These are phyloP conservation scores for Scaptodrosophila latifasciaeformis DNA, from an alignment of 2,888 invertebrate species.

Conservation along the genomic window DNA sequence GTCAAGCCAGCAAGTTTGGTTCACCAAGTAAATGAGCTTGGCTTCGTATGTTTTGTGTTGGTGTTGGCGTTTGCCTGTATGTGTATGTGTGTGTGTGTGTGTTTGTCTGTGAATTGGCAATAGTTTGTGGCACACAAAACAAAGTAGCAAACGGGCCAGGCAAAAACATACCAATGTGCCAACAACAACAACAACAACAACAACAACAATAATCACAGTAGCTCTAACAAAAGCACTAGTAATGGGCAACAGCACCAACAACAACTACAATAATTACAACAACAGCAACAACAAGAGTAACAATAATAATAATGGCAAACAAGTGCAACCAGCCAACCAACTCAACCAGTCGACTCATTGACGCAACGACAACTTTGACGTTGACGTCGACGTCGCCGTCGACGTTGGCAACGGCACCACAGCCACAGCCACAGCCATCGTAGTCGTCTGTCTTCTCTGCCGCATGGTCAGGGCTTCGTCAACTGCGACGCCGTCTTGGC, in stretches of 20 bases:
- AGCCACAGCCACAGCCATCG: slow-evolving; percentile 3
- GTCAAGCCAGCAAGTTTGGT: slow-evolving; percentile 13
- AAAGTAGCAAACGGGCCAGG: slow-evolving; percentile 35
- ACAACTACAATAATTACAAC: slow-evolving; percentile 26
- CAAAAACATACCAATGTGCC: too few species aligned
- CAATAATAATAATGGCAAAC: slow-evolving; percentile 22
- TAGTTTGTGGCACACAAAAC: slow-evolving; percentile 39
- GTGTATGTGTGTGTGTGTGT: slow-evolving; percentile 15
- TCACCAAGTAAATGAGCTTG: too few species aligned
- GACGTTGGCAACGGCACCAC: slow-evolving; percentile 24
- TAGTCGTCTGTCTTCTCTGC: too few species aligned
- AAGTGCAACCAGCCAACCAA: slow-evolving; percentile 57
- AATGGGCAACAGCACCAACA: slow-evolving; percentile 20
- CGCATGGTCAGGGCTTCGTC: slow-evolving; percentile 57
- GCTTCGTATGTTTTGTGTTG: too few species aligned
- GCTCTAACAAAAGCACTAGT: too few species aligned
- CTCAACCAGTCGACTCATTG: slow-evolving; percentile 50
- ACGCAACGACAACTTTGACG: slow-evolving; percentile 17
- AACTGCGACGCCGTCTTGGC: slow-evolving; percentile 17
- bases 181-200: slow-evolving; percentile 22
- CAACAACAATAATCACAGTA: slow-evolving; percentile 29
- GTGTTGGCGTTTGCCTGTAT: slow-evolving; percentile 19
- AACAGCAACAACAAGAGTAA: slow-evolving; percentile 24
- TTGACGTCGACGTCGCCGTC: slow-evolving; percentile 4
- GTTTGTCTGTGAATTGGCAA: slow-evolving; percentile 32